These are phyloP conservation scores for Diachrysia chrysitis DNA, from an alignment of 2,888 invertebrate species.

Conservation along the genomic window DNA sequence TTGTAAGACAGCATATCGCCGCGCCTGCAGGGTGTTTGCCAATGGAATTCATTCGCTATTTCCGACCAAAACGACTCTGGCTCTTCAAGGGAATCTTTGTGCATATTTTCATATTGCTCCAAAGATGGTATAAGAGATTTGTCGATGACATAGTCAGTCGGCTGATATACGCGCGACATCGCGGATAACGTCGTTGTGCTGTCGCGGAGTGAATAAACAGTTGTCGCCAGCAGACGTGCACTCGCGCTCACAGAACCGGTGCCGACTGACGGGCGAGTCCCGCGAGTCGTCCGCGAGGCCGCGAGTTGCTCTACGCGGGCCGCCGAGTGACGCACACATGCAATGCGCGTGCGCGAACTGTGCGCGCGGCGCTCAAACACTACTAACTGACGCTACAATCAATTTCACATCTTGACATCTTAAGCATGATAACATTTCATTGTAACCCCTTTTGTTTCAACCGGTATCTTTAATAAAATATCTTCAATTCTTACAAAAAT, in stretches of 20 bases:
- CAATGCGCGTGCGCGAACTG: slow-evolving; percentile 74
- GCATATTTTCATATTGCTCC: slow-evolving; percentile 94
- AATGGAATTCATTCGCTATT: slow-evolving; percentile 97
- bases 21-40: slow-evolving; percentile 94
- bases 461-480: not conserved
- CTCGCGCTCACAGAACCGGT: slow-evolving; percentile 37
- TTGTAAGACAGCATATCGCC: slow-evolving; percentile 96
- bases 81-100: slow-evolving; percentile 95
- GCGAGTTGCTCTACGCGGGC: slow-evolving; percentile 37
- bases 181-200: slow-evolving; percentile 59
- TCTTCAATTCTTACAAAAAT: no score
- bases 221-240: slow-evolving; percentile 26
- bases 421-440: not conserved
- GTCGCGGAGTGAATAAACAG: slow-evolving; percentile 36
- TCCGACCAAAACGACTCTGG: slow-evolving; percentile 98
- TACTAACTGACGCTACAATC: slow-evolving; percentile 3
- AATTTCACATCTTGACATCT: not conserved
- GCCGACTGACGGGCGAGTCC: slow-evolving; percentile 29
- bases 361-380: slow-evolving; percentile 52
- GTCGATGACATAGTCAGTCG: slow-evolving; percentile 91
- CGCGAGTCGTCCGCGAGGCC: slow-evolving; percentile 23
- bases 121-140: slow-evolving; percentile 87
- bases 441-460: not conserved
- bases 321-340: slow-evolving; percentile 74
- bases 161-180: slow-evolving; percentile 91